Evolutionary conservation across 2,888 invertebrate species (phyloP).

Genomic region (Eucera pruinosa): DNA sequence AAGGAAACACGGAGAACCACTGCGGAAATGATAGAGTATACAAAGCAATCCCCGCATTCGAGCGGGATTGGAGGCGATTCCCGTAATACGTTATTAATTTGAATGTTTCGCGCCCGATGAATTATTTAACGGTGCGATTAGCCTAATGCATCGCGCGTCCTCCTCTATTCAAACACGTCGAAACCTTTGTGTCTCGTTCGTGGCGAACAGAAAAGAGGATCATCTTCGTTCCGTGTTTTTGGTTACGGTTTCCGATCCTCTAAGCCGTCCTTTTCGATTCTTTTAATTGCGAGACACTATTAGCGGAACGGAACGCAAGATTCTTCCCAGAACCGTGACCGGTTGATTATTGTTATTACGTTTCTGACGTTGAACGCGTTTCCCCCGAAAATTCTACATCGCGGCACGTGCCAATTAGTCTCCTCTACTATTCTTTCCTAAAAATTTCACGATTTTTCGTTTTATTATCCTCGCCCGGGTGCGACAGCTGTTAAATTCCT

Average conservation of each 20-base stretch:
- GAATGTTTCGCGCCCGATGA: conserved; percentile 71
- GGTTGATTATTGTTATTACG: conserved; percentile 62
- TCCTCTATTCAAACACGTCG: conserved; percentile 40
- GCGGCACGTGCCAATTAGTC: conserved; percentile 55
- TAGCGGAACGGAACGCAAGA: conserved; percentile 30
- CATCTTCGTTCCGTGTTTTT: conserved; percentile 43
- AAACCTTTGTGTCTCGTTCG: conserved; percentile 6
- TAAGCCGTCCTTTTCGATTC: conserved; percentile 17
- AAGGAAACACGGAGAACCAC: conserved; percentile 61
- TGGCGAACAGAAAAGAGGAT: conserved; percentile 17
- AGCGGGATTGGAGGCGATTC: conserved; percentile 68
- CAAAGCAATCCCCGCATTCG: conserved; percentile 64
- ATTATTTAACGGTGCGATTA: conserved; percentile 75
- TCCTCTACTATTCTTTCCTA: conserved; percentile 10
- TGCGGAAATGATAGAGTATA: conserved; percentile 70
- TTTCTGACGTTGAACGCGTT: conserved; percentile 28
- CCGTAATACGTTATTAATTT: conserved; percentile 75
- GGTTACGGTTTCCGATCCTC: conserved; percentile 20
- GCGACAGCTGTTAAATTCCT: not conserved
- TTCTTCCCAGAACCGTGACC: conserved; percentile 53
- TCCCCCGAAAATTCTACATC: conserved; percentile 9
- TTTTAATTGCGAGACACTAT: conserved; percentile 59
- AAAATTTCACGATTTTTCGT: not conserved
- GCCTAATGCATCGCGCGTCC: conserved; percentile 64
- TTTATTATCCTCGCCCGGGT: not conserved